Evolutionary conservation across 53 echinoderm and acorn worm genomes (phyloP).

Genomic region (Hippasteria phrygiana): DNA sequence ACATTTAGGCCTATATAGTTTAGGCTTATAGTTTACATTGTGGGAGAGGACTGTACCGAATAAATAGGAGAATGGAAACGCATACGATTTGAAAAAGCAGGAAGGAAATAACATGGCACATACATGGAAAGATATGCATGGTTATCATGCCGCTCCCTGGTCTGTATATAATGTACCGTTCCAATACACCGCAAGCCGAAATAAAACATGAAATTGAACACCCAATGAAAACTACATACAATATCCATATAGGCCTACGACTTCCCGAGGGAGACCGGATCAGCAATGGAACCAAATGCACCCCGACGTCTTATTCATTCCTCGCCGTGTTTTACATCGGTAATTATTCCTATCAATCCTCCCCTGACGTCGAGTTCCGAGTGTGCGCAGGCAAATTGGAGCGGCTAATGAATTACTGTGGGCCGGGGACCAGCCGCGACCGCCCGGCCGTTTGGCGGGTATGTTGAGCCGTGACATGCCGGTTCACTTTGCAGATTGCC

Average conservation of each 20-base stretch:
- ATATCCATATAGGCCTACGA: slow-evolving; percentile 42
- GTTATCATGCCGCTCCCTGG: too few species aligned
- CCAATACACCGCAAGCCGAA: background rate
- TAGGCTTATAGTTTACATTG: too few species aligned
- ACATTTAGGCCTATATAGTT: too few species aligned
- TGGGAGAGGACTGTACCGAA: too few species aligned
- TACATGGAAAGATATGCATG: too few species aligned
- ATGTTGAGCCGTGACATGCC: background rate
- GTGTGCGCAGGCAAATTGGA: background rate
- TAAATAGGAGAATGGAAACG: too few species aligned
- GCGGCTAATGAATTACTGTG: slow-evolving; percentile 45
- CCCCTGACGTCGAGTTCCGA: background rate
- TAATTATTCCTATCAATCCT: slow-evolving; percentile 44
- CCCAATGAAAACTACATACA: slow-evolving; percentile 45
- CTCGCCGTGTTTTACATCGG: slow-evolving; percentile 48
- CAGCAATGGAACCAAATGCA: background rate
- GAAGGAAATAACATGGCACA: too few species aligned
- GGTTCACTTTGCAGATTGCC: slow-evolving; percentile 43
- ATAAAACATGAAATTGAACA: slow-evolving; percentile 47
- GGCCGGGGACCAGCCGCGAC: background rate
- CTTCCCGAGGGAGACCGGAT: background rate
- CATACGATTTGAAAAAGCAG: too few species aligned
- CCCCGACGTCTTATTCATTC: slow-evolving; percentile 14
- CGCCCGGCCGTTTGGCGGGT: background rate
- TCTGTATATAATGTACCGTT: background rate